Percentiles rank a stretch among this genome's conserved stretches.
Evolutionary conservation across 35 echinoderm and acorn worm genomes (phyloP).

Genomic region (Acanthaster planci): DNA sequence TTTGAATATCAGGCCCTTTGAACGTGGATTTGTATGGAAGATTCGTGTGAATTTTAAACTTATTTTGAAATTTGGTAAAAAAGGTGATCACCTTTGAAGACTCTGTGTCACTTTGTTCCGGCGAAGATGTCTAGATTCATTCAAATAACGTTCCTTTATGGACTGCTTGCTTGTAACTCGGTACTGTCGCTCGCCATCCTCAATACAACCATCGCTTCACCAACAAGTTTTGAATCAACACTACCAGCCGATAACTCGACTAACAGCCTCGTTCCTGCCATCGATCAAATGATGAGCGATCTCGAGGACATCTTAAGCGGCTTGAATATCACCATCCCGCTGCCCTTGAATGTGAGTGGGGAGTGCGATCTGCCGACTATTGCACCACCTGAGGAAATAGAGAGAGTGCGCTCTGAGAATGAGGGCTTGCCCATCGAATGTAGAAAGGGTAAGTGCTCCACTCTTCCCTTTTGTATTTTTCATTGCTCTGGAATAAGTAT

Average conservation of each 20-base stretch:
- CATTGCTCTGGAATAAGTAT: no score
- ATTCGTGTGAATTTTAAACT: no score
- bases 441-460: slow-evolving; percentile 10
- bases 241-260: neutral
- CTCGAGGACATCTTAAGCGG: neutral
- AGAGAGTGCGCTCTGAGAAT: slow-evolving; percentile 19
- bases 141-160: neutral
- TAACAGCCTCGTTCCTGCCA: neutral
- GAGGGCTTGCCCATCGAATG: slow-evolving; percentile 48
- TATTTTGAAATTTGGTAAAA: no score
- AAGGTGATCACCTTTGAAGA: no score
- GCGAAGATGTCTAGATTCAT: neutral
- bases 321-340: neutral
- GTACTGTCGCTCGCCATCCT: no score
- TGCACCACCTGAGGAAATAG: slow-evolving; percentile 38
- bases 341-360: neutral
- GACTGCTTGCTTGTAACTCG: neutral
- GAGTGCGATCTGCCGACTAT: slow-evolving; percentile 38
- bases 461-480: no score
- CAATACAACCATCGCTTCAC: no score
- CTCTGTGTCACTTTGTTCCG: no score
- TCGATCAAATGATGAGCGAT: neutral
- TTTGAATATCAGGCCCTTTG: no score
- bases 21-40: no score
- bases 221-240: no score